Evolutionary conservation across 1,140 invertebrate genomes (phyloP).

Genomic region (Protaetia brevitarsis): DNA sequence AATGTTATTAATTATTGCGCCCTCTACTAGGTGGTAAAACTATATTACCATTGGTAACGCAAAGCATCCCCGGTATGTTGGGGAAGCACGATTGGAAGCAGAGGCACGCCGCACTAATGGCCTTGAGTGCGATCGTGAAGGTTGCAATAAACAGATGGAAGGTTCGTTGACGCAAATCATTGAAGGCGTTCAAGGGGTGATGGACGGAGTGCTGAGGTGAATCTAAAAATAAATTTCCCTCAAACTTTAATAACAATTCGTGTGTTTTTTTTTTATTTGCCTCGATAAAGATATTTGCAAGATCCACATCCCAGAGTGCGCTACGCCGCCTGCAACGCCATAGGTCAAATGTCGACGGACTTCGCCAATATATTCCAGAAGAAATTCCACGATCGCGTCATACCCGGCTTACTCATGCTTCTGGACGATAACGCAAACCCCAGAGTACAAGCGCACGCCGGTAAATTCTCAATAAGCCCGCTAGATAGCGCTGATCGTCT

Average conservation of each 20-base stretch:
- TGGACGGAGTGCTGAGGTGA: conserved; percentile 61
- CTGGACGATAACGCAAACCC: conserved; percentile 90
- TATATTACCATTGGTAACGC: conserved; percentile 85
- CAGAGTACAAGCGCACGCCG: conserved; percentile 89
- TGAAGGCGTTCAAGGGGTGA: conserved; percentile 81
- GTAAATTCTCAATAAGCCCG: conserved; percentile 40
- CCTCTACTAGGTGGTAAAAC: conserved; percentile 70
- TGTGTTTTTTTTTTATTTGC: neutral
- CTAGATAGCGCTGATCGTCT: neutral
- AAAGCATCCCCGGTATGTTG: conserved; percentile 84
- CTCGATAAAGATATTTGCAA: conserved; percentile 42
- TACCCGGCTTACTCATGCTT: conserved; percentile 86
- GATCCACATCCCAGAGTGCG: conserved; percentile 48
- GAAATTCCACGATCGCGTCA: conserved; percentile 93
- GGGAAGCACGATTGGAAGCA: conserved; percentile 78
- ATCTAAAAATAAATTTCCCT: neutral
- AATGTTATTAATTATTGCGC: neutral
- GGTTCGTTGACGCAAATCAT: conserved; percentile 86
- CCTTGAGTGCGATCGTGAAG: conserved; percentile 96
- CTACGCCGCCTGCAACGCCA: conserved; percentile 98
- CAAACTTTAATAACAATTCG: neutral
- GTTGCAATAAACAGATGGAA: conserved; percentile 98
- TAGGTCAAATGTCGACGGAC: conserved; percentile 98
- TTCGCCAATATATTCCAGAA: conserved; percentile 97
- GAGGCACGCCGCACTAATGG: conserved; percentile 96